Conservation (phyloP, 2,113 vertebrate species). For the Ranitomeya imitator region DNA sequence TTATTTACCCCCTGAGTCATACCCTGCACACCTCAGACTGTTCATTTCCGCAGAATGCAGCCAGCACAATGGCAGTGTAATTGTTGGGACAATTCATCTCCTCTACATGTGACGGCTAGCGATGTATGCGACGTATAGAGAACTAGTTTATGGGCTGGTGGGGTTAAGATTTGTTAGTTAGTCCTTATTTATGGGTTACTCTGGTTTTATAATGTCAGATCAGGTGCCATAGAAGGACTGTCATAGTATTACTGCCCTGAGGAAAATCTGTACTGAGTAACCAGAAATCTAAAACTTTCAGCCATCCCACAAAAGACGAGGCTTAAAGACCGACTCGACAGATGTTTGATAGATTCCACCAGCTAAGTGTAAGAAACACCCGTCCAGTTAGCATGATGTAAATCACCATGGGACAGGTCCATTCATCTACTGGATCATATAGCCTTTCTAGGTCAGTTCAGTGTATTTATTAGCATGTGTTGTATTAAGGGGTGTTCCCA, state of each 20-base stretch:
- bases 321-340: constrained; percentile 11
- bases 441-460: neutral
- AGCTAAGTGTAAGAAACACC: constrained; percentile 21
- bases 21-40: neutral
- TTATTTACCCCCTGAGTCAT: constrained; percentile 23
- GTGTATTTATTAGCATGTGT: neutral
- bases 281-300: neutral
- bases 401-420: constrained; percentile 22
- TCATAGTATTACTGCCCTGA: constrained; percentile 16
- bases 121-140: neutral
- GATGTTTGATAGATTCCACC: constrained; percentile 21
- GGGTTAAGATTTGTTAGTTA: neutral
- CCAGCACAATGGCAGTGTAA: neutral
- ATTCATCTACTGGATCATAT: neutral
- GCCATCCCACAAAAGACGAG: neutral
- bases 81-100: constrained; percentile 13
- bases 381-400: constrained; percentile 20
- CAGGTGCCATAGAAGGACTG: neutral
- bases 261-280: constrained; percentile 21
- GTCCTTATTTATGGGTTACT: neutral
- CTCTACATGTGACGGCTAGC: neutral
- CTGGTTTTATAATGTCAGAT: neutral
- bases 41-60: neutral
- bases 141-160: neutral
- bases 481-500: neutral